Percentiles rank a stretch among this genome's conserved stretches.
phyloP scores from a whole-genome alignment of 30 jellyfish, hydroid and myxozoan species.

The Aurelia aurita region DNA sequence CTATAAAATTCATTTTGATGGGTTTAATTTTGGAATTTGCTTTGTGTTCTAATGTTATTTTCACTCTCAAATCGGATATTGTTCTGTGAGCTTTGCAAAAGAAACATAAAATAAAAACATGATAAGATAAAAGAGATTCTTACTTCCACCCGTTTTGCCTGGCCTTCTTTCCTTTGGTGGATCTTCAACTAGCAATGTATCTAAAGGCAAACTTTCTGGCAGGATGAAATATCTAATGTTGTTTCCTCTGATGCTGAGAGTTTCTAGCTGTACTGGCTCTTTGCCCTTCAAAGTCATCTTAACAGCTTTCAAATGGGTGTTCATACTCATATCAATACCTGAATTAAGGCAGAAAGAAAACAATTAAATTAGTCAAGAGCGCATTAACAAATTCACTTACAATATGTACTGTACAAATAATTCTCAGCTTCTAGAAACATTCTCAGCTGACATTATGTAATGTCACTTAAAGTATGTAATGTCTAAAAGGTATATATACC shows the following conservation, averaged over 20 bases:
- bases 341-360: not conserved
- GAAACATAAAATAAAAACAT: too few species aligned
- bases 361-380: too few species aligned
- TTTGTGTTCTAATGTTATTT: not conserved
- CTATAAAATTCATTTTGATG: too few species aligned
- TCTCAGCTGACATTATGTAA: too few species aligned
- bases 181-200: conserved; percentile 96
- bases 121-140: not conserved
- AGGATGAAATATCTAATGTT: conserved; percentile 94
- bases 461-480: too few species aligned
- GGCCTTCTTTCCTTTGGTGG: conserved; percentile 90
- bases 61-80: not conserved
- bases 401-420: too few species aligned
- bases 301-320: conserved; percentile 96
- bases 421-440: too few species aligned
- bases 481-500: too few species aligned
- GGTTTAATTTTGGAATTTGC: too few species aligned
- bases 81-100: too few species aligned
- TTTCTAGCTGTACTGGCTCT: conserved; percentile 96
- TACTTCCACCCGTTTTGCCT: conserved; percentile 78
- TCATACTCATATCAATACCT: conserved; percentile 99
- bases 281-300: conserved; percentile 88
- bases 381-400: too few species aligned
- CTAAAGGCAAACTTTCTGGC: conserved; percentile 98
- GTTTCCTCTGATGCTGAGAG: conserved; percentile 96